Evolutionary conservation across 2,797 vertebrate genomes (phyloP).

Genomic region (Sebastes vulpes): DNA sequence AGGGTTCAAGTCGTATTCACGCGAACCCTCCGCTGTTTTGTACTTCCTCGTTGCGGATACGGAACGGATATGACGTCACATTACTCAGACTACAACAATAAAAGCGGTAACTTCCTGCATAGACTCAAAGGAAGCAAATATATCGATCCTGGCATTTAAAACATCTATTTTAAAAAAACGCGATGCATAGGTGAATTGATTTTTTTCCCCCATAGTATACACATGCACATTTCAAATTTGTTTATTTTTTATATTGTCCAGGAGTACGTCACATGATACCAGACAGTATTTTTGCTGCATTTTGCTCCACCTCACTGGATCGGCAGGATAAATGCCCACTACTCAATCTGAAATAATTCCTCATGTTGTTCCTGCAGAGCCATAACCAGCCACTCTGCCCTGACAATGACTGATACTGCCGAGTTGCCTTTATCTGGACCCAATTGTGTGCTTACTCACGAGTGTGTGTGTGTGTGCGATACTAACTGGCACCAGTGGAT

Average conservation of each 20-base stretch:
- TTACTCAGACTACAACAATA: too few relatives aligned
- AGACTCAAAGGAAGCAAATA: too few relatives aligned
- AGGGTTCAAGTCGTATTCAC: too few relatives aligned
- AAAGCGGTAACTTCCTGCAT: too few relatives aligned
- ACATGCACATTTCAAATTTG: background rate
- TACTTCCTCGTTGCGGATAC: too few relatives aligned
- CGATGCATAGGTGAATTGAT: too few relatives aligned
- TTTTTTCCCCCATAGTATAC: too few relatives aligned
- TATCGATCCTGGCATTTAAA: too few relatives aligned
- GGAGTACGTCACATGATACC: background rate
- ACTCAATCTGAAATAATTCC: slow-evolving; percentile 69
- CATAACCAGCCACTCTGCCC: slow-evolving; percentile 68
- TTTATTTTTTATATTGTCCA: background rate
- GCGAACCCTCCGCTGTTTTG: too few relatives aligned
- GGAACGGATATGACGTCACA: too few relatives aligned
- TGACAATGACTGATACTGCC: slow-evolving; percentile 76
- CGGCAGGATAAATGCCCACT: slow-evolving; percentile 57
- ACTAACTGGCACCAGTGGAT: slow-evolving; percentile 78
- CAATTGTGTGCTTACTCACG: slow-evolving; percentile 58
- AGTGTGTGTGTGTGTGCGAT: slow-evolving; percentile 35
- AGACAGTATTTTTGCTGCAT: slow-evolving; percentile 28
- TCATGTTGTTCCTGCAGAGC: slow-evolving; percentile 73
- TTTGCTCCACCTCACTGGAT: slow-evolving; percentile 29
- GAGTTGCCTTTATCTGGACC: slow-evolving; percentile 69
- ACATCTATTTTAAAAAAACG: too few relatives aligned